These are phyloP conservation scores for Kryptolebias ocellatus DNA, from an alignment of 2,797 vertebrate species.

Conservation along the genomic window DNA sequence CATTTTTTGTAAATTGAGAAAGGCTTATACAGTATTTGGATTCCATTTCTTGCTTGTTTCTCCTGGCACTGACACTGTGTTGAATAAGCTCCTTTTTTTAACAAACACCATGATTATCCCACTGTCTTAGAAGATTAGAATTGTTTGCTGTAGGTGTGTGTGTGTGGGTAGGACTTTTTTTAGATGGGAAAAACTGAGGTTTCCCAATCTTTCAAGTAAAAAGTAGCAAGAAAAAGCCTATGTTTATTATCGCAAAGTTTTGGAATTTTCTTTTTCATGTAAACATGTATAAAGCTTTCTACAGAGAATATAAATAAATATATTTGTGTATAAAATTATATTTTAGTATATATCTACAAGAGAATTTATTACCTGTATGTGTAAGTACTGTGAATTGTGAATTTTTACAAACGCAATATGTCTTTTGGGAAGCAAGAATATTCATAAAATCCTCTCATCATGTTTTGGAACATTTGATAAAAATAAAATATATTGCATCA, in stretches of 20 bases:
- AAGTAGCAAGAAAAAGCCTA: constrained; percentile 76
- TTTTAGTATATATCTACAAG: constrained; percentile 90
- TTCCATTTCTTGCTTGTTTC: constrained; percentile 13
- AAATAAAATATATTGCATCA: constrained; percentile 1
- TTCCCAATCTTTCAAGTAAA: constrained; percentile 41
- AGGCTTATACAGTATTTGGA: constrained; percentile 7
- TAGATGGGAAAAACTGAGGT: constrained; percentile 33
- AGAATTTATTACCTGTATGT: constrained; percentile 86
- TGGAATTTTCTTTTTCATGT: constrained; percentile 82
- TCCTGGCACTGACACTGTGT: constrained; percentile 43
- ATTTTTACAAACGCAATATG: constrained; percentile 42
- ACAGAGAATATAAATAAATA: constrained; percentile 93
- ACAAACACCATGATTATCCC: constrained; percentile 49
- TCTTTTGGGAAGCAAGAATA: constrained; percentile 20
- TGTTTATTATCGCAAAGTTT: constrained; percentile 85
- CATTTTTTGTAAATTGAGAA: constrained; percentile 1
- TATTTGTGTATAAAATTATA: constrained; percentile 97
- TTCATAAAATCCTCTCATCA: constrained; percentile 8
- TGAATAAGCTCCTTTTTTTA: constrained; percentile 48
- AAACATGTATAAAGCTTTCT: constrained; percentile 93
- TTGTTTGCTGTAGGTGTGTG: constrained; percentile 55
- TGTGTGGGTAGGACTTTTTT: constrained; percentile 21
- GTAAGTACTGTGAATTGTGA: constrained; percentile 93
- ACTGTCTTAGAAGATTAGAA: constrained; percentile 62
- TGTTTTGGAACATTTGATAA: constrained; percentile 27